Evolutionary conservation across 2,888 invertebrate species (phyloP).

Genomic region (Ptychoptera contaminata): DNA sequence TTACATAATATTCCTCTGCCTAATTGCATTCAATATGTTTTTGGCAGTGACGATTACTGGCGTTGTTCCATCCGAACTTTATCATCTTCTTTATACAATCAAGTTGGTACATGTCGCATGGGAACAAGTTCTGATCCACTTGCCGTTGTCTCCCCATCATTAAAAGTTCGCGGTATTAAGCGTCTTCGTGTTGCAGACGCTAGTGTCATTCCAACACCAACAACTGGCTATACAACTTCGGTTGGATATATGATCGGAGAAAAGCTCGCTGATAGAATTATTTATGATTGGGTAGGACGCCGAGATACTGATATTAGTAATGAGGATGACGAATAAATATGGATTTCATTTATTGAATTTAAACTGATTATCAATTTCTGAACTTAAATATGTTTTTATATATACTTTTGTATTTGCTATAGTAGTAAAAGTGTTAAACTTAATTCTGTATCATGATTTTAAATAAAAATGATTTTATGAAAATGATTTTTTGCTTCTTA

Average conservation of each 20-base stretch:
- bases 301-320: too few relatives aligned
- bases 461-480: too few relatives aligned
- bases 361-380: too few relatives aligned
- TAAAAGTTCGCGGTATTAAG: slow-evolving; percentile 40
- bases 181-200: slow-evolving; percentile 45
- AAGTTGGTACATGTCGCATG: slow-evolving; percentile 34
- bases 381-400: too few relatives aligned
- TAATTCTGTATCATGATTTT: too few relatives aligned
- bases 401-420: too few relatives aligned
- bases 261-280: slow-evolving; percentile 44
- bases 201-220: slow-evolving; percentile 43
- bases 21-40: slow-evolving; percentile 31
- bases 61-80: slow-evolving; percentile 43
- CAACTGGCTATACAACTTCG: slow-evolving; percentile 47
- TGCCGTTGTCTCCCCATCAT: slow-evolving; percentile 37
- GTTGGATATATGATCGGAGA: slow-evolving; percentile 34
- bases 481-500: too few relatives aligned
- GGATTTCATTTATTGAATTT: too few relatives aligned
- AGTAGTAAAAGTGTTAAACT: too few relatives aligned
- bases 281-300: slow-evolving; percentile 33
- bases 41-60: slow-evolving; percentile 48
- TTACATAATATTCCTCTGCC: slow-evolving; percentile 35
- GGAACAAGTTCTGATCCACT: slow-evolving; percentile 25
- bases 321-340: too few relatives aligned
- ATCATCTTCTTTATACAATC: slow-evolving; percentile 36